Base-by-base conservation (phyloP, 2,888 invertebrate genomes). In the Amblyjoppa proteus region DNA sequence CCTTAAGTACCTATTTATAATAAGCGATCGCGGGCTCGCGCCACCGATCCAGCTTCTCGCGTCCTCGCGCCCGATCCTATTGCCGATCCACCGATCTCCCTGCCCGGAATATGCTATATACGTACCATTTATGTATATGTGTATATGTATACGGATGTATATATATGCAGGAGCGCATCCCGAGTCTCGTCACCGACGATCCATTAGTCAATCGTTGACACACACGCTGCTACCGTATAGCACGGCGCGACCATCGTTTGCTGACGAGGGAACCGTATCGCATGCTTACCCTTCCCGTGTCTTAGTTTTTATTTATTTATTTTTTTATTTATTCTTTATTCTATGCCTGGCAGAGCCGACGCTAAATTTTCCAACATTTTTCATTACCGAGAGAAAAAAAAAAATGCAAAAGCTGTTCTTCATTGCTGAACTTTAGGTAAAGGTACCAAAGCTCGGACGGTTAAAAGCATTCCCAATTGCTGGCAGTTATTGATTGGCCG, bases 161-260 rank as follows among this genome's bases (percentile, higher is more conserved):
- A 70, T 28, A 51, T 75, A 84, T 66, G 84, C 75, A 70, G 83
- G 78, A 78, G 71, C 78, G 49, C 78, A 69, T 74, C 76, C 71
- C 41, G 58, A 41, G 70, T 76, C 82, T 76, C 91, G 89, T 91
- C 90, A 90, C 88, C 85, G 88, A 58, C 83, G 89, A 88, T 91
- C 90, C 92, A 92, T 92, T 92, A 92, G 91, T 91, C 91, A 91
- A 84, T 87, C 83, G 89, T 89, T 89, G 91, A 91, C 90, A 88
- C 88, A 88, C 85, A 73, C 84, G 20, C n/a, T n/a, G 81, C 81
- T 81, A 81, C 81, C 81, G 81, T 74, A 64, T 66, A 56, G 51
- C 41, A 73, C 49, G 31, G 16, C 66, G 56, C 25, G 53, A 68
- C n/a, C 34, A 56, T 53, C 68, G 41, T 38, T 77, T n/a, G 70